Conservation (phyloP, 2,888 invertebrate genomes). For the Chloromyia formosa region DNA sequence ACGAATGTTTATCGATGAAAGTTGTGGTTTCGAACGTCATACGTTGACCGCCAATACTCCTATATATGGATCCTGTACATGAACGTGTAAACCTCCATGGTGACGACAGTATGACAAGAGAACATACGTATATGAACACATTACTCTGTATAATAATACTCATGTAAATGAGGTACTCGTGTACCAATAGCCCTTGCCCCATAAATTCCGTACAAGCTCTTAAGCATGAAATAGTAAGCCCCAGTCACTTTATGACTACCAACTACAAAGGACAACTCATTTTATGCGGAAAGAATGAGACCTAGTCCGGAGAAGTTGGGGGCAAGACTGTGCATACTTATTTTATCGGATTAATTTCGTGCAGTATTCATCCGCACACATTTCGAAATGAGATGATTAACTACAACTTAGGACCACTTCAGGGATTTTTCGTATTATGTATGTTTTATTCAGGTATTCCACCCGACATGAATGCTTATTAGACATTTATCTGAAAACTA, state of each 20-base stretch:
- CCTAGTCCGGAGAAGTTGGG: neutral
- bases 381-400: no score
- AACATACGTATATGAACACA: neutral
- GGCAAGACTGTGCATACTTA: neutral
- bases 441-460: no score
- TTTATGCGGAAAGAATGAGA: constrained; percentile 4
- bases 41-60: no score
- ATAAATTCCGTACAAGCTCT: constrained; percentile 27
- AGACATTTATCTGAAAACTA: no score
- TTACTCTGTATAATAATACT: neutral
- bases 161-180: constrained; percentile 37
- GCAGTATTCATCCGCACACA: no score
- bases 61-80: no score
- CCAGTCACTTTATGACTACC: neutral
- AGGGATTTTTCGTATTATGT: no score
- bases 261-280: constrained; percentile 12
- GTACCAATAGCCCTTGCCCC: constrained; percentile 25
- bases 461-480: no score
- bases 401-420: no score
- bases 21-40: no score
- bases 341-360: neutral
- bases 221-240: constrained; percentile 36
- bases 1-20: neutral
- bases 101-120: neutral
- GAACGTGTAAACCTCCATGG: no score